Percentiles rank a stretch among this genome's conserved stretches.
Evolutionary conservation across 2,797 vertebrate species (phyloP).

Genomic region (Prionace glauca): DNA sequence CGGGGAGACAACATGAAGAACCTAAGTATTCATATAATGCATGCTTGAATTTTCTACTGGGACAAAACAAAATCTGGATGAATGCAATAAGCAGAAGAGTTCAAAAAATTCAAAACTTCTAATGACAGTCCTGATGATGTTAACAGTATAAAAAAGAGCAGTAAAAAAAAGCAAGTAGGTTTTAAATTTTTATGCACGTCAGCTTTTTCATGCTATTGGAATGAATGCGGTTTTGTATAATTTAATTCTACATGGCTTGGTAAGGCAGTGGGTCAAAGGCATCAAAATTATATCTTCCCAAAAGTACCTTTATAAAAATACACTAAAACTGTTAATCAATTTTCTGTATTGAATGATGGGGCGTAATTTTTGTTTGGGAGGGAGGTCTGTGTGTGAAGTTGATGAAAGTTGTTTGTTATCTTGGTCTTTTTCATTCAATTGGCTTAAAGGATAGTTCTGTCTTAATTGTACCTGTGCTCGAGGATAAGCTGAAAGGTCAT

Average conservation of each 20-base stretch:
- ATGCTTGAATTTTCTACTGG: not conserved
- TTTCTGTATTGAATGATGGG: not conserved
- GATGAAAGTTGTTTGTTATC: not conserved
- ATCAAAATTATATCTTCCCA: not conserved
- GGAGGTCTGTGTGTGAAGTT: not conserved
- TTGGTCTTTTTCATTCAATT: constrained; percentile 17
- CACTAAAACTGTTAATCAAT: not conserved
- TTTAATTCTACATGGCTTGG: not conserved
- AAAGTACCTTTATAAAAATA: not conserved
- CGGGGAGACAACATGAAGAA: not conserved
- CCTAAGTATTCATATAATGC: not conserved
- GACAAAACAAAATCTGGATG: not conserved
- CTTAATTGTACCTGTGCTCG: constrained; percentile 12
- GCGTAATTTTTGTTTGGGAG: not conserved
- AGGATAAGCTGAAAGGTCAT: constrained; percentile 31
- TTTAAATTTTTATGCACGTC: not conserved
- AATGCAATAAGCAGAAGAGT: not conserved
- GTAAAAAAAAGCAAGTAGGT: not conserved
- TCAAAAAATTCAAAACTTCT: not conserved
- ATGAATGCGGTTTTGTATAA: not conserved
- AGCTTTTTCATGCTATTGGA: not conserved
- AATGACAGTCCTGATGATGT: not conserved
- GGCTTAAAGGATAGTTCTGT: constrained; percentile 9
- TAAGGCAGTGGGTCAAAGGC: not conserved
- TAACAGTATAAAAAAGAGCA: not conserved